These are phyloP conservation scores for Liodrosophila aerea DNA, from an alignment of 2,888 invertebrate species.

Conservation along the genomic window DNA sequence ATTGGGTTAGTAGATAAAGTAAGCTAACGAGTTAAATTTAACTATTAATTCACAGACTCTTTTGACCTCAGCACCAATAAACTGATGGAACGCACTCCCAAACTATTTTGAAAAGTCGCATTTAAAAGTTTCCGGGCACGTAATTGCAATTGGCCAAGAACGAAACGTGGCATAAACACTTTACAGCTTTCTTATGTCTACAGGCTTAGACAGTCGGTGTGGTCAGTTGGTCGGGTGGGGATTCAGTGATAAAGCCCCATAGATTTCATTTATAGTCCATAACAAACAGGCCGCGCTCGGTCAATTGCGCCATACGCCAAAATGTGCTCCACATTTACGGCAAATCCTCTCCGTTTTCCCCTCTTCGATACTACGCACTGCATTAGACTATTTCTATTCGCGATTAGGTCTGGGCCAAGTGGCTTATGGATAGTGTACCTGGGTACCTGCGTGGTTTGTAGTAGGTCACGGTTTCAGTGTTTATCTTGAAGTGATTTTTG, in stretches of 20 bases:
- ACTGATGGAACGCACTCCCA: too few species aligned
- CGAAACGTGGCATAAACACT: conserved; percentile 13
- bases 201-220: conserved; percentile 38
- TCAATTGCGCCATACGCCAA: conserved; percentile 64
- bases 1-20: too few species aligned
- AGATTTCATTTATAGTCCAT: conserved; percentile 42
- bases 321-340: conserved; percentile 29
- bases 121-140: conserved; percentile 7
- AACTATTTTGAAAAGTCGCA: not conserved
- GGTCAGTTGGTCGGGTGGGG: conserved; percentile 22
- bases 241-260: conserved; percentile 50
- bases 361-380: not conserved
- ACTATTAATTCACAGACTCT: too few species aligned
- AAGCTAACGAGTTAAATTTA: too few species aligned
- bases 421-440: not conserved
- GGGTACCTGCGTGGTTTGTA: conserved; percentile 24
- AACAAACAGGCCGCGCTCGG: conserved; percentile 63
- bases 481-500: conserved; percentile 28
- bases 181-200: conserved; percentile 47
- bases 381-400: conserved; percentile 15
- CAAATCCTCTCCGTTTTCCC: conserved; percentile 3
- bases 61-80: too few species aligned
- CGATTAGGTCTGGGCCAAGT: conserved; percentile 39
- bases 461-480: conserved; percentile 55
- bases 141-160: too few species aligned